Evolutionary conservation across 2,797 vertebrate species (phyloP), one percentile per base, ranked within the genome.

Genomic region (Tarsius wallacei): DNA sequence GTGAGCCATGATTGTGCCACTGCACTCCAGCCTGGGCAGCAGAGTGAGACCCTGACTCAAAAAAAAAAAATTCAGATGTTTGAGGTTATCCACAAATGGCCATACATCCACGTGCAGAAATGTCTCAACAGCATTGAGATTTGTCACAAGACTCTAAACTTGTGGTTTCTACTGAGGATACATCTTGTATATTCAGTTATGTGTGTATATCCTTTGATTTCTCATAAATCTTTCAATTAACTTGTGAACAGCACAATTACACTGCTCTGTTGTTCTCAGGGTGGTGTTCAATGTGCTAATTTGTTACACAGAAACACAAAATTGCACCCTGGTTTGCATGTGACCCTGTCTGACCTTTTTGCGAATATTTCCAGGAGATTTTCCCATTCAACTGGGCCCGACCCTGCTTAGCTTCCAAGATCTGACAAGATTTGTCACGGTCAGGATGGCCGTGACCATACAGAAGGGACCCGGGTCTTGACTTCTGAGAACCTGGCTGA

Each of bases 251-350:
- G 42, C 42, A 42, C 42, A 42, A 42, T 42, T 42, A 42, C 4
- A 42, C 42, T 42, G 42, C 42, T 5, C 7, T 42, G 42, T 5
- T 42, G 42, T 42, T 68, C 36, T 51, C 12, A 4, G 19, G 76
- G 8, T 16, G 86, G 59, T 7, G 15, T 26, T 21, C 5, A 0
- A 2, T 10, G 36, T 74, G 74, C 68, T 57, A 47, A 17, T 85
- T n/a, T 61, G 78, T 78, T 36, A 28, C 49, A 1, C 8, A 16
- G 51, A 42, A 11, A 33, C 17, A 3, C 16, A 13, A 42, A 76
- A 16, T 4, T 0, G 9, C 17, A n/a, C 49, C 42, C 24, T 3
- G 31, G 21, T 36, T 57, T 10, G 6, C 2, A 0, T 28, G 22
- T 5, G 47, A 19, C 17, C 47, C 42, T 33, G 33, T 63, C 57